These are phyloP conservation scores for Melipona bicolor DNA, from an alignment of 2,888 invertebrate species.

Conservation along the genomic window DNA sequence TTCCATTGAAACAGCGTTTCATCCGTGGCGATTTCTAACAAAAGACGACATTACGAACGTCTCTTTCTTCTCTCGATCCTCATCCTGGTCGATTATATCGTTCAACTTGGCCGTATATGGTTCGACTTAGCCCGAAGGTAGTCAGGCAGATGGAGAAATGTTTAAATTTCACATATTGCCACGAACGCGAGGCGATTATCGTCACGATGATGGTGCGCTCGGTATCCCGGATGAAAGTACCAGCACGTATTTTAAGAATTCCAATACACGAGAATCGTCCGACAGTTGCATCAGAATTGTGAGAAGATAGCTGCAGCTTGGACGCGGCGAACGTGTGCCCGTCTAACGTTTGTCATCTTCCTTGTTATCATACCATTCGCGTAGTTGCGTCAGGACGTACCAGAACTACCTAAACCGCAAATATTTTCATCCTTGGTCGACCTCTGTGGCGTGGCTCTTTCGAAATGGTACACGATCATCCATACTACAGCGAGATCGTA, in stretches of 20 bases:
- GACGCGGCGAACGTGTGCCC: constrained; percentile 22
- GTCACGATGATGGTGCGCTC: constrained; percentile 23
- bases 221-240: constrained; percentile 52
- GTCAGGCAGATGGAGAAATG: constrained; percentile 13
- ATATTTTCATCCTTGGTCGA: constrained; percentile 42
- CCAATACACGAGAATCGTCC: constrained; percentile 37
- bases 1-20: constrained; percentile 18
- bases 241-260: constrained; percentile 54
- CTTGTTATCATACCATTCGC: constrained; percentile 46
- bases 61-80: constrained; percentile 29
- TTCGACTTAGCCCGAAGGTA: constrained; percentile 19
- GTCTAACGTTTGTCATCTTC: constrained; percentile 44
- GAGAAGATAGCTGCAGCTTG: constrained; percentile 21
- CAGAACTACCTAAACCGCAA: constrained; percentile 65
- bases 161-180: constrained; percentile 37
- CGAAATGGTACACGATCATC: constrained; percentile 54
- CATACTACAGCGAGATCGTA: constrained; percentile 49
- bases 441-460: constrained; percentile 55
- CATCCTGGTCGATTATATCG: background rate
- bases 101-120: background rate
- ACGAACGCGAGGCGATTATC: constrained; percentile 41
- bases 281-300: constrained; percentile 45
- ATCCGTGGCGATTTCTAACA: background rate
- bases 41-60: background rate
- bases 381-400: constrained; percentile 63